Evolutionary conservation across 2,113 vertebrate species (phyloP).

Genomic region (Pteruthius melanotis): DNA sequence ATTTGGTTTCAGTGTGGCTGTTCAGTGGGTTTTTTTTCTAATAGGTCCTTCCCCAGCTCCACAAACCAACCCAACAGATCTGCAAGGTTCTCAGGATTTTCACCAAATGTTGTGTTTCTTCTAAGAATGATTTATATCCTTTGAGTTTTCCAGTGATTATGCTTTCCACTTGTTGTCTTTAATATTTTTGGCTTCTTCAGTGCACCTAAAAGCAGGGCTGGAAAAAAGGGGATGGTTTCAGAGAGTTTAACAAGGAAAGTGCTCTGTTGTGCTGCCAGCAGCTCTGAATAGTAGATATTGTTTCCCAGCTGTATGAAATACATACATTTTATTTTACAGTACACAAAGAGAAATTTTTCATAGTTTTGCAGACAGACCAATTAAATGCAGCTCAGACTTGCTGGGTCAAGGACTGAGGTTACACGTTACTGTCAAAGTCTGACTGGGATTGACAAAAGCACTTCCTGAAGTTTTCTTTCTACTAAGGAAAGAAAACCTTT

Average conservation of each 20-base stretch:
- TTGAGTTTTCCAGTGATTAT: constrained; percentile 46
- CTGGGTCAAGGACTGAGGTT: constrained; percentile 38
- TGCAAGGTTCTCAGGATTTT: constrained; percentile 3
- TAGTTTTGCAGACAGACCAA: constrained; percentile 41
- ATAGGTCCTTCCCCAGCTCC: neutral
- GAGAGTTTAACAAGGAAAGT: constrained; percentile 46
- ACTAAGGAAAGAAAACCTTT: neutral
- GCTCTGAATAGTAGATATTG: constrained; percentile 50
- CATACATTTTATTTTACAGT: constrained; percentile 47
- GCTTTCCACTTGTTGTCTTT: constrained; percentile 42
- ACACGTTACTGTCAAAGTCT: neutral
- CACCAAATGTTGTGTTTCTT: constrained; percentile 22
- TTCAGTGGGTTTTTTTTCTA: neutral
- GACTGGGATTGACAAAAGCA: constrained; percentile 27
- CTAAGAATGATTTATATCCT: constrained; percentile 37
- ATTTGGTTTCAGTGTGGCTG: neutral
- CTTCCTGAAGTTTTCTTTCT: constrained; percentile 17
- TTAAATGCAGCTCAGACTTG: constrained; percentile 45
- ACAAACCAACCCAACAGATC: neutral
- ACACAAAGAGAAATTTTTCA: constrained; percentile 41
- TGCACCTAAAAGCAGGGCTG: constrained; percentile 45
- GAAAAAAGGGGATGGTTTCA: constrained; percentile 36
- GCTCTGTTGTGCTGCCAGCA: constrained; percentile 58
- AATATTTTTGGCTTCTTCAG: constrained; percentile 47
- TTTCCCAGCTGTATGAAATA: constrained; percentile 57